Evolutionary conservation across 2,797 vertebrate species (phyloP), one percentile per base, ranked within the genome.

Genomic region (Cetoscarus ocellatus): DNA sequence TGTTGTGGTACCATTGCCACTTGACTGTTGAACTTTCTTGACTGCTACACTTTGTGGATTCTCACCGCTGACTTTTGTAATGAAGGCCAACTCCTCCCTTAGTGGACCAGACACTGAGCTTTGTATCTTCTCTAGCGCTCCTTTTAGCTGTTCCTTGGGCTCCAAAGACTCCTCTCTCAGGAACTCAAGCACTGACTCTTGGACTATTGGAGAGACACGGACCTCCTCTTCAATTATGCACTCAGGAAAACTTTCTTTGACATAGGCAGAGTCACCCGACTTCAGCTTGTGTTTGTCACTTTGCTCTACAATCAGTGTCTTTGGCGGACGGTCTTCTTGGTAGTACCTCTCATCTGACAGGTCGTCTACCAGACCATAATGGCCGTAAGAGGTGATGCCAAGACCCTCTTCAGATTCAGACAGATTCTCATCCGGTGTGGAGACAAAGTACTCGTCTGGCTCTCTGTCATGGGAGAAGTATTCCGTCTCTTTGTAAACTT

Each of bases 191-290:
- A 97, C 87, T 0, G 97, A 96, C 54, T 94, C 85, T 73, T 98
- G 97, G 49, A 98, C 94, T 48, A 94, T 85, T 1, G 93, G 96
- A 0, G 97, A 96, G 59, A 99, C 96, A 57, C 95, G 94, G 57
- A 99, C 94, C 86, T 98, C 96, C 76, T 96, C 97, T 86, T 99
- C 97, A 50, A 96, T 96, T 61, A 99, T 93, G 73, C 92, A 93
- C 51, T 94, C 93, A 55, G 94, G 89, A 69, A 92, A 93, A 58
- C 70, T 86, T 44, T 95, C 94, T 75, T 91, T 94, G 3, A 82
- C 73, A 54, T 86, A 92, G 0, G 75, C 62, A 35, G 52, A 72
- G 19, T 89, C 87, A 3, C 55, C 68, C 63, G 67, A 57, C 61
- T 43, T 73, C 34, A 79, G 92, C 49, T 77, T 90, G 70, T 84